Evolutionary conservation across 1,140 invertebrate genomes (phyloP), one percentile per base, ranked within the genome.

Genomic region (Adelges cooleyi): DNA sequence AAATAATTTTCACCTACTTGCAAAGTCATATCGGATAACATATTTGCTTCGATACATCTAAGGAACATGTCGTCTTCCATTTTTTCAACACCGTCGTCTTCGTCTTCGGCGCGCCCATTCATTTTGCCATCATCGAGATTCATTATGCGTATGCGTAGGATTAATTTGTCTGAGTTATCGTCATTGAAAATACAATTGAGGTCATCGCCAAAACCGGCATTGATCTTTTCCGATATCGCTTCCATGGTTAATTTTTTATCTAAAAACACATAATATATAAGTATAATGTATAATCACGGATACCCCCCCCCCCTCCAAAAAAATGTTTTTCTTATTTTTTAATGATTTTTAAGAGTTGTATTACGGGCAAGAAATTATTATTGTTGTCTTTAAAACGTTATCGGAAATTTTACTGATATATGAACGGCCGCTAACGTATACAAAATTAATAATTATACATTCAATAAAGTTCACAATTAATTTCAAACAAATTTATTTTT

Each of bases 221-320:
- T 98, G 51, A 99, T 98, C 75, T 98, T 98, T 74, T 99, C 95
- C 1, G 95, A 95, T 70, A 99, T 99, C 74, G 96, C 92, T 79
- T 99, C 96, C 96, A 99, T 99, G 17, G 95, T 98, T 23, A 99
- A 78, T 77, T 99, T 99, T 71, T 99, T 99, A 77, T 99, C 97
- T 73, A 73, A 54, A 74, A 71, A 51, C 29, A 13, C 10, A 22
- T 10, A 36, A 1, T 17, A 51, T 52, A 9, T 11, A 18, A 18
- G 13, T 51, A 13, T 13, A 18, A 18, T 13, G 1, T 36, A 36
- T 36, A 13, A n/a, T n/a, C n/a, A n/a, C n/a, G n/a, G n/a, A n/a
- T n/a, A n/a, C n/a, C n/a, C n/a, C n/a, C n/a, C n/a, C n/a, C n/a
- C n/a, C n/a, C n/a, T n/a, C n/a, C n/a, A n/a, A n/a, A n/a, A n/a